Evolutionary conservation across 1,140 invertebrate genomes (phyloP).

Genomic region (Copidosoma floridanum): DNA sequence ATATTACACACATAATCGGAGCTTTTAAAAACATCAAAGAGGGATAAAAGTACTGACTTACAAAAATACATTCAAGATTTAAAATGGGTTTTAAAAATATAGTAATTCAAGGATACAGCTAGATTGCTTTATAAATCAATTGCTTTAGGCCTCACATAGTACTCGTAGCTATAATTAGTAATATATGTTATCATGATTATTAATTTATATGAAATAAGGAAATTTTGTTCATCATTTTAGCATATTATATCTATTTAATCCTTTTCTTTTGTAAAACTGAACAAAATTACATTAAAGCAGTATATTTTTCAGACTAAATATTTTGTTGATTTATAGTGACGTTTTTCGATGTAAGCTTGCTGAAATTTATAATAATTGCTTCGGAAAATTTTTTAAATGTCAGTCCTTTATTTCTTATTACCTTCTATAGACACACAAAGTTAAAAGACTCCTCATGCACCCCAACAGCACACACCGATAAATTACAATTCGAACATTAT

Average conservation of each 20-base stretch:
- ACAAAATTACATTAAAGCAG: too few species aligned
- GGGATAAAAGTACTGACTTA: conserved; percentile 19
- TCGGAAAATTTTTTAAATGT: conserved; percentile 6
- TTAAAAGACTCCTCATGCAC: background rate
- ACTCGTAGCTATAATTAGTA: conserved; percentile 1
- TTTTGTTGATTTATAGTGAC: background rate
- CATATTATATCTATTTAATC: too few species aligned
- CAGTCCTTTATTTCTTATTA: background rate
- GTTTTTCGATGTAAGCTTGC: conserved; percentile 18
- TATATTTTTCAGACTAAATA: background rate
- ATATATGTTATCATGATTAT: too few species aligned
- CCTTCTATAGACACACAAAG: background rate
- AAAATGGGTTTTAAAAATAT: conserved; percentile 1
- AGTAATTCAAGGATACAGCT: conserved; percentile 23
- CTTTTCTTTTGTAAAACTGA: too few species aligned
- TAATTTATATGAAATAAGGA: background rate
- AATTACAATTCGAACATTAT: conserved; percentile 17
- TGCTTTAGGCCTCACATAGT: conserved; percentile 21
- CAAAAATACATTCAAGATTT: conserved; percentile 19
- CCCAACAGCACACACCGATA: conserved; percentile 9
- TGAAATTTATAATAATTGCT: conserved; percentile 24
- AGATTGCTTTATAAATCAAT: conserved; percentile 20
- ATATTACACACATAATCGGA: conserved; percentile 4
- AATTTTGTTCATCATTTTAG: background rate
- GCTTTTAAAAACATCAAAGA: conserved; percentile 14